phyloP scores from a whole-genome alignment of 1,140 invertebrate species.

The Venturia canescens region DNA sequence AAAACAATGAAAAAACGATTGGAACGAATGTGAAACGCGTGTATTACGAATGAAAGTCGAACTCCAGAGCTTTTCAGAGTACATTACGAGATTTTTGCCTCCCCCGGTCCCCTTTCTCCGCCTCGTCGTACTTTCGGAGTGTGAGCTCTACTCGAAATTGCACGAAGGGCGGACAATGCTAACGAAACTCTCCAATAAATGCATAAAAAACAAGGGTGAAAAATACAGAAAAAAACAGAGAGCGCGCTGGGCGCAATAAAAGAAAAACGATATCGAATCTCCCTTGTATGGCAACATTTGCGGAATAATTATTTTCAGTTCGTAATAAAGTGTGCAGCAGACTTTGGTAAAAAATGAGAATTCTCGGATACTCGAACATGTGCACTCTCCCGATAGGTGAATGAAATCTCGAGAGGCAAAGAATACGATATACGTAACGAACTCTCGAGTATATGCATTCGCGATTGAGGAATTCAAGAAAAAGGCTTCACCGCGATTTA shows the following conservation, averaged over 20 bases:
- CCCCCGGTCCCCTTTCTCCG: neutral
- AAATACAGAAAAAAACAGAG: neutral
- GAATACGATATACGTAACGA: neutral
- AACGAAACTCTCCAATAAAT: constrained; percentile 25
- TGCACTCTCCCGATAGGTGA: constrained; percentile 46
- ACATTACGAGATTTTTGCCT: neutral
- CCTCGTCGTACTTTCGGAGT: neutral
- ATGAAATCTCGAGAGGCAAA: constrained; percentile 7
- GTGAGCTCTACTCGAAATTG: constrained; percentile 8
- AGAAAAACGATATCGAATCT: neutral
- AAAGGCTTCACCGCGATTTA: neutral
- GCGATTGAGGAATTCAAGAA: neutral
- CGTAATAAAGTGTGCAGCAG: neutral
- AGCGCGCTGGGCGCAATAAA: too few relatives aligned
- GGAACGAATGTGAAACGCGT: neutral
- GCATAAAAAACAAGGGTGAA: neutral
- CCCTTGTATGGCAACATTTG: neutral
- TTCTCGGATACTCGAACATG: constrained; percentile 48
- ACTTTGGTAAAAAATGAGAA: neutral
- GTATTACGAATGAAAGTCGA: constrained; percentile 13
- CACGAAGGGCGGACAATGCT: neutral
- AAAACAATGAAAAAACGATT: too few relatives aligned
- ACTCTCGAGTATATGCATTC: neutral
- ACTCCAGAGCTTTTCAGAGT: constrained; percentile 12
- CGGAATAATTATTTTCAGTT: constrained; percentile 2